phyloP scores from a whole-genome alignment of 92 coral and sea anemone genomes.

The Galaxea fascicularis region DNA sequence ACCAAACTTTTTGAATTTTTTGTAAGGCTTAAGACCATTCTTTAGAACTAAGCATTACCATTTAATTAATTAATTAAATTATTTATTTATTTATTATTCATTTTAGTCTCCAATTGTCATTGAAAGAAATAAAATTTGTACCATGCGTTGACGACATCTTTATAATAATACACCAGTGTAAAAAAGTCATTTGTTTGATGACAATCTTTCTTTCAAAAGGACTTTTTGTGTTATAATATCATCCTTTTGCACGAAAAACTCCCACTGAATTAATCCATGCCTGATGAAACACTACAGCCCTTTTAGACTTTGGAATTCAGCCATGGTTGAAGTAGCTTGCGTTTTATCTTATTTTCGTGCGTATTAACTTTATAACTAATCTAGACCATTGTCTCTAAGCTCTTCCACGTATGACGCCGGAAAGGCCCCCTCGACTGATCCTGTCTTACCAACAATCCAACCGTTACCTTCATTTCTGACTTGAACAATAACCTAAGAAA shows the following conservation, averaged over 20 bases:
- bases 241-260: neutral
- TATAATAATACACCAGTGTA: neutral
- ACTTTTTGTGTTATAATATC: neutral
- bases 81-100: too few relatives aligned
- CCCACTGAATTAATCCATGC: neutral
- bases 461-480: constrained; percentile 92
- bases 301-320: too few relatives aligned
- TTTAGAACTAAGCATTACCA: too few relatives aligned
- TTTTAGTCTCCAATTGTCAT: too few relatives aligned
- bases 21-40: too few relatives aligned
- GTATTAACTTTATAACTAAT: constrained; percentile 12
- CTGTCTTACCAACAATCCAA: constrained; percentile 91
- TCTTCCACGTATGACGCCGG: constrained; percentile 92
- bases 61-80: too few relatives aligned
- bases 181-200: too few relatives aligned
- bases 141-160: neutral
- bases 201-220: neutral
- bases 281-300: neutral
- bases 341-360: neutral
- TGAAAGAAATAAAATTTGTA: neutral
- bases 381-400: constrained; percentile 72
- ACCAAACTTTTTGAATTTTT: too few relatives aligned
- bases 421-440: constrained; percentile 93
- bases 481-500: constrained; percentile 81
- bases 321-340: too few relatives aligned